These are phyloP conservation scores for Eledone cirrhosa DNA, from an alignment of 2,888 invertebrate genomes.

Conservation along the genomic window DNA sequence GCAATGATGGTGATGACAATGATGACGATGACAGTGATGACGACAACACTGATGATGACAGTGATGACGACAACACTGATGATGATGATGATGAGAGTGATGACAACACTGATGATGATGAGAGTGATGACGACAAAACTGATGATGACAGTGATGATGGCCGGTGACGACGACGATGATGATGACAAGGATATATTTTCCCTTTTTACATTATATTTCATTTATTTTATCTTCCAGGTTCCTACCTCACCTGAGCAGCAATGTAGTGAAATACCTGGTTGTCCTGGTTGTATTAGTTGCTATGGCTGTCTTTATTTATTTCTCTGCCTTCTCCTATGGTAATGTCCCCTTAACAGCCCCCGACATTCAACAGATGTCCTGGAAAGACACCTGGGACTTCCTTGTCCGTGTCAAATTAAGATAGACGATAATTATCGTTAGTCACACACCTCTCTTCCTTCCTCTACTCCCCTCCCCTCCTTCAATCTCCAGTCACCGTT, in stretches of 20 bases:
- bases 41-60: no score
- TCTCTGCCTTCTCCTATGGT: conserved; percentile 51
- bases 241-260: neutral
- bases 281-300: conserved; percentile 42
- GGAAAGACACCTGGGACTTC: conserved; percentile 59
- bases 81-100: no score
- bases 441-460: neutral
- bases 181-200: no score
- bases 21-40: no score
- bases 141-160: no score
- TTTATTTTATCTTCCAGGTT: conserved; percentile 1
- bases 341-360: conserved; percentile 40
- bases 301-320: conserved; percentile 44
- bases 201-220: no score
- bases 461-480: neutral
- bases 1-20: no score
- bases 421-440: neutral
- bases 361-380: conserved; percentile 46
- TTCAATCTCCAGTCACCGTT: neutral
- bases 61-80: no score
- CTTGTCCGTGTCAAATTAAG: conserved; percentile 38
- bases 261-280: conserved; percentile 39
- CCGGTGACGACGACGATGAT: no score
- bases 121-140: no score
- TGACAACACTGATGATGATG: no score